Base-by-base conservation (phyloP, 2,113 vertebrate genomes). In the Erythrocebus patas region DNA sequence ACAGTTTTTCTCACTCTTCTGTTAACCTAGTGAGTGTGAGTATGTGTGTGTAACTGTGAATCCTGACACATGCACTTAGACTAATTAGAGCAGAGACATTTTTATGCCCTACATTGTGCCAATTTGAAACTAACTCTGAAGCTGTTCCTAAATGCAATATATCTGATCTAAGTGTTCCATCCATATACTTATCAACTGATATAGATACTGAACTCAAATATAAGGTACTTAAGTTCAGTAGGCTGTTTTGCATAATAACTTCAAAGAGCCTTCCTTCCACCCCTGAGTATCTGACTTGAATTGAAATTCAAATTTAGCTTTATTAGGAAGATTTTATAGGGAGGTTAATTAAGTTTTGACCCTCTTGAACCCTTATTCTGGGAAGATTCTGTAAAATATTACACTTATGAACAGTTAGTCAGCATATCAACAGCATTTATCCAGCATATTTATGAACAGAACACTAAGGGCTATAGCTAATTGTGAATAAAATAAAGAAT, bases 311-410 rank as follows among this genome's bases (percentile, higher is more conserved):
- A 55, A 4, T 59, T 30, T 79, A 23, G 25, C 22, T 92, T 92
- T 89, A 78, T 93, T 81, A 70, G 35, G 50, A 94, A 68, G 45
- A 32, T 85, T 95, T 90, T 64, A 61, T 40, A 73, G n/a, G 35
- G 75, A 79, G 2, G 22, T 55, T 89, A 48, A 93, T 75, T 94
- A 66, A 40, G 5, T 17, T 97, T 89, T n/a, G 18, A 93, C 13
- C 35, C 73, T 89, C 40, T 83, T 84, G 61, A 90, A 52, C 7
- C 0, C 64, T 85, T 85, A 48, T 64, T 72, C 75, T 86, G 75
- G 25, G 61, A 93, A 95, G 38, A 86, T 93, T 87, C 45, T 88
- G 5, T 89, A 89, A 89, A 95, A 68, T 57, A 95, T 79, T 89
- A 3, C 27, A 40, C 88, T 86, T 94, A 93, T 57, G 4, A 88